Evolutionary conservation across 2,797 vertebrate species (phyloP), one percentile per base, ranked within the genome.

Genomic region (Emydoidea blandingii): DNA sequence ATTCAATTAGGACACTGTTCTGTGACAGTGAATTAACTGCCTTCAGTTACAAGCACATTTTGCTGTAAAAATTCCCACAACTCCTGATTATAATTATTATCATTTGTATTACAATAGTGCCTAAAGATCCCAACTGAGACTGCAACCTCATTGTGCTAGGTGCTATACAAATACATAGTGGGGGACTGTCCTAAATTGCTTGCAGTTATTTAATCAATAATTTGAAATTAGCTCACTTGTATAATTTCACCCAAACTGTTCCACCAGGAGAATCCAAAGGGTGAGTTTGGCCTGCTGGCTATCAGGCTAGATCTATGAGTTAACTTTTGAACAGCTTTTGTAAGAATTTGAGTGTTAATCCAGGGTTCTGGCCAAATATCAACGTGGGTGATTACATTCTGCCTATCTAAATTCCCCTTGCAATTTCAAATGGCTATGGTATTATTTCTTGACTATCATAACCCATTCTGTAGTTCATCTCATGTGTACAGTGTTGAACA

Each of bases 361-460:
- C 34, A 54, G 59, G 52, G 86, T 92, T 92, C 76, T 91, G 81
- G 85, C 79, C 83, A 88, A 87, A 62, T 91, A 85, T 83, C 88
- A 85, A 31, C 56, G 83, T 76, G 79, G 72, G 37, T 93, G 49
- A 88, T 88, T 53, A 79, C 54, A 37, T 0, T 34, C 56, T 57
- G 56, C 25, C 27, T 56, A 16, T 29, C 57, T 54, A 79, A 95
- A 86, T 25, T 79, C 76, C 81, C 31, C 29, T 56, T 92, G 80
- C 50, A 82, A 27, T 52, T 74, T 88, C 83, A 87, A 34, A 41
- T 91, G 88, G 47, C 74, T 41, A 89, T 59, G 82, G 5, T 1
- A 12, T 47, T 85, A 41, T 57, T 95, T 91, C 92, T 91, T 96
- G 93, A 88, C 89, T 53, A 85, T 86, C 74, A 95, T 59, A 86